Evolutionary conservation across 2,888 invertebrate genomes (phyloP).

Genomic region (Euplexia lucipara): DNA sequence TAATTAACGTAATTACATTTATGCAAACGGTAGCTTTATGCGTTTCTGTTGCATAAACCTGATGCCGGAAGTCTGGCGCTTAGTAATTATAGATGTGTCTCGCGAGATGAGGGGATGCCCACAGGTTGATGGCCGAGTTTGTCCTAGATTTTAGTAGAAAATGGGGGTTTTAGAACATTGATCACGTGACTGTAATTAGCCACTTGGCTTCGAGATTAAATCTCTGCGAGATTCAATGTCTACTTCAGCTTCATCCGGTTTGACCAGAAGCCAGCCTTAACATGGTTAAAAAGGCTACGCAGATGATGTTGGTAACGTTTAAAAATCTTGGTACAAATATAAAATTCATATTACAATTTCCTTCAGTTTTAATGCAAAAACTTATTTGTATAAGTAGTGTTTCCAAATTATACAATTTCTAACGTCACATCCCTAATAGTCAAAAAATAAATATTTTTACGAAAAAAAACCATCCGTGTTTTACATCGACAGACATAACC

Average conservation of each 20-base stretch:
- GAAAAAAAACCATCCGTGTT: slow-evolving; percentile 2
- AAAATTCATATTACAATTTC: accelerated
- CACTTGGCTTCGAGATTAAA: slow-evolving; percentile 1
- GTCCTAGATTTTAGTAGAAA: slow-evolving; percentile 31
- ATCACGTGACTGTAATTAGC: slow-evolving; percentile 4
- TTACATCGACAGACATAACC: slow-evolving; percentile 3
- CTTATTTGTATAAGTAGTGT: too few relatives aligned
- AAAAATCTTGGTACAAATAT: background rate
- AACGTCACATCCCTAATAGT: too few relatives aligned
- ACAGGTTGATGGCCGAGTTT: slow-evolving; percentile 19
- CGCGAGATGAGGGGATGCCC: slow-evolving; percentile 29
- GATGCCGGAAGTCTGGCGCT: slow-evolving; percentile 61
- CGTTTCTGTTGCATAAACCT: slow-evolving; percentile 68
- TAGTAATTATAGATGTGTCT: slow-evolving; percentile 46
- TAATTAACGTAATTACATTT: slow-evolving; percentile 68
- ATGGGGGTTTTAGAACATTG: slow-evolving; percentile 11
- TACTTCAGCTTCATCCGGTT: too few relatives aligned
- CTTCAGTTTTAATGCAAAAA: too few relatives aligned
- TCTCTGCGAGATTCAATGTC: background rate
- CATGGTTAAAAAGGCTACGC: too few relatives aligned
- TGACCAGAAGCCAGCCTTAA: too few relatives aligned
- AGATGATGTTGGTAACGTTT: background rate
- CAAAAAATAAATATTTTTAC: background rate
- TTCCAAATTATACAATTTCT: background rate
- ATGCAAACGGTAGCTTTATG: slow-evolving; percentile 71